phyloP scores from a whole-genome alignment of 1,140 invertebrate genomes.

The Octopus sinensis region DNA sequence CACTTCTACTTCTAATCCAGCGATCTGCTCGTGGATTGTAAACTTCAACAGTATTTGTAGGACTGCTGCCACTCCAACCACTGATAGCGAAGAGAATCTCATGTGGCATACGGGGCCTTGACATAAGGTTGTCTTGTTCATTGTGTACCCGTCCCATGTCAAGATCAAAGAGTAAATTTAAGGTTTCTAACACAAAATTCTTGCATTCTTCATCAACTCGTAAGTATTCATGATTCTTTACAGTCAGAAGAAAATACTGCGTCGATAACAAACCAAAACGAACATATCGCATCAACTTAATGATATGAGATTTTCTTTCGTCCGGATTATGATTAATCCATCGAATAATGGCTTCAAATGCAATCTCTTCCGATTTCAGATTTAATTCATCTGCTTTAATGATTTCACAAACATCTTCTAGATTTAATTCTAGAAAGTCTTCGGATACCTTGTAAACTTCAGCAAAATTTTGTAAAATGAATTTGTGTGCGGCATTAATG shows the following conservation, averaged over 20 bases:
- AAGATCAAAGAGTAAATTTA: conserved; percentile 73
- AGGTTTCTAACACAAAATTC: conserved; percentile 72
- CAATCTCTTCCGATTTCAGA: conserved; percentile 92
- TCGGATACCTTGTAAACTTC: conserved; percentile 87
- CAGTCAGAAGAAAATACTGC: conserved; percentile 69
- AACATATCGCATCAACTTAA: conserved; percentile 70
- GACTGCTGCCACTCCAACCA: conserved; percentile 71
- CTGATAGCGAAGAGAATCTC: conserved; percentile 65
- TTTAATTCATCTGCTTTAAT: conserved; percentile 95
- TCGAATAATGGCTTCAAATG: conserved; percentile 86
- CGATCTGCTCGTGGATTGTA: conserved; percentile 75
- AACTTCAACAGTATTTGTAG: conserved; percentile 72
- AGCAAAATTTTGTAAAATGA: conserved; percentile 42
- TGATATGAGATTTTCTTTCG: conserved; percentile 79
- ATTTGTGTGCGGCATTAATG: conserved; percentile 66
- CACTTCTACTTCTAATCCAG: conserved; percentile 60
- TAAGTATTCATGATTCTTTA: conserved; percentile 65
- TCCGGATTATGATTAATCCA: conserved; percentile 96
- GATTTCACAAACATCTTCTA: conserved; percentile 89
- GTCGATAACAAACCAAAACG: conserved; percentile 81
- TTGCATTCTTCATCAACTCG: conserved; percentile 67
- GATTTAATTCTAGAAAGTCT: conserved; percentile 88
- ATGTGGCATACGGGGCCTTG: conserved; percentile 48
- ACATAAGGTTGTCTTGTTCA: conserved; percentile 44
- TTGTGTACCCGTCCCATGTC: conserved; percentile 61